These are phyloP conservation scores for Drosophila varians DNA, from an alignment of 1,140 invertebrate genomes.

Conservation along the genomic window DNA sequence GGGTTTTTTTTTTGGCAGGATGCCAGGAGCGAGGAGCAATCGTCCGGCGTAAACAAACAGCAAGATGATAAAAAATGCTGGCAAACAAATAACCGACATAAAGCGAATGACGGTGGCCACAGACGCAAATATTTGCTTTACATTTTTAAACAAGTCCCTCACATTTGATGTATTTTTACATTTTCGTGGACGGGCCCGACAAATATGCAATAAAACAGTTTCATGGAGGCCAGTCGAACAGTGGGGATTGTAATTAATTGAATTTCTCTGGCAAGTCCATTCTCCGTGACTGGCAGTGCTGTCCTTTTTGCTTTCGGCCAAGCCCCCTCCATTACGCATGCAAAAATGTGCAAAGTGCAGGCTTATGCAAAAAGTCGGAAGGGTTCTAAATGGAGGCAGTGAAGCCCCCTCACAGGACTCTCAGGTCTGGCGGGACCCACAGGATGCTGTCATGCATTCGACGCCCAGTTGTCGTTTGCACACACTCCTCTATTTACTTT, in stretches of 20 bases:
- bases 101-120: slow-evolving; percentile 53
- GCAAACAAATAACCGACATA: slow-evolving; percentile 40
- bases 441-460: slow-evolving; percentile 28
- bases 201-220: neutral
- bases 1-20: slow-evolving; percentile 14
- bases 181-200: slow-evolving; percentile 3
- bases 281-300: neutral
- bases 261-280: slow-evolving; percentile 57
- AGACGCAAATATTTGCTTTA: slow-evolving; percentile 76
- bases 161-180: slow-evolving; percentile 41
- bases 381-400: slow-evolving; percentile 41
- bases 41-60: slow-evolving; percentile 19
- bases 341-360: slow-evolving; percentile 59
- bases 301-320: slow-evolving; percentile 5
- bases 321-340: slow-evolving; percentile 50
- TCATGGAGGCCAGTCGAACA: neutral
- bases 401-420: neutral
- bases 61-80: slow-evolving; percentile 31
- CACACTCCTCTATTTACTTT: slow-evolving; percentile 66
- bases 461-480: slow-evolving; percentile 64
- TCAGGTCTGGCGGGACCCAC: slow-evolving; percentile 16
- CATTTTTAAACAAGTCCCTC: slow-evolving; percentile 73
- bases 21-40: no score
- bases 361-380: slow-evolving; percentile 66
- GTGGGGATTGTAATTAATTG: slow-evolving; percentile 73